phyloP scores from a whole-genome alignment of 1,140 invertebrate species.

The Drosophila lini region DNA sequence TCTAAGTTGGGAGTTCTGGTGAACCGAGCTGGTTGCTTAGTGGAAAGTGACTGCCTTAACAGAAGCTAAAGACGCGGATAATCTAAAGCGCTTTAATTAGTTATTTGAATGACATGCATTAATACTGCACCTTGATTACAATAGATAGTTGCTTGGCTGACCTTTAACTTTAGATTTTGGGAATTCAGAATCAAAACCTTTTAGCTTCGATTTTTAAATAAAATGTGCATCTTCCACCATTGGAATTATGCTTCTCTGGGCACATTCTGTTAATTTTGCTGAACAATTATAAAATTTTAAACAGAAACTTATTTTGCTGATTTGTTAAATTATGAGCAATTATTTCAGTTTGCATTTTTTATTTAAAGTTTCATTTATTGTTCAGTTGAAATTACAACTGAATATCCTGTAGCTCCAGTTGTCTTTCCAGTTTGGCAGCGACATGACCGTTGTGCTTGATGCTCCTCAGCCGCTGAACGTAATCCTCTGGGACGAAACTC shows the following conservation, averaged over 20 bases:
- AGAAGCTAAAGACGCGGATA: background rate
- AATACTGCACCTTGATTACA: background rate
- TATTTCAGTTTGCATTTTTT: background rate
- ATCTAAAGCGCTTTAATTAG: background rate
- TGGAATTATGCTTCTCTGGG: background rate
- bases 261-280: background rate
- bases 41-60: no score
- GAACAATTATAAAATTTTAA: background rate
- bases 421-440: slow-evolving; percentile 31
- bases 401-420: slow-evolving; percentile 50
- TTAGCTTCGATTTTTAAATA: background rate
- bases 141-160: background rate
- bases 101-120: background rate
- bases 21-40: background rate
- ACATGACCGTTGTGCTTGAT: slow-evolving; percentile 67
- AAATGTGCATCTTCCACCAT: background rate
- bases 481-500: slow-evolving; percentile 59
- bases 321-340: background rate
- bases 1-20: background rate
- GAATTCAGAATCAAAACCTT: background rate
- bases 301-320: background rate
- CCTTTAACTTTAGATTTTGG: background rate
- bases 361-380: background rate
- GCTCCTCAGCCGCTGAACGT: slow-evolving; percentile 50
- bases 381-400: background rate